Evolutionary conservation across 2,113 vertebrate species (phyloP), one percentile per base, ranked within the genome.

Genomic region (Rhabdomys dilectus): DNA sequence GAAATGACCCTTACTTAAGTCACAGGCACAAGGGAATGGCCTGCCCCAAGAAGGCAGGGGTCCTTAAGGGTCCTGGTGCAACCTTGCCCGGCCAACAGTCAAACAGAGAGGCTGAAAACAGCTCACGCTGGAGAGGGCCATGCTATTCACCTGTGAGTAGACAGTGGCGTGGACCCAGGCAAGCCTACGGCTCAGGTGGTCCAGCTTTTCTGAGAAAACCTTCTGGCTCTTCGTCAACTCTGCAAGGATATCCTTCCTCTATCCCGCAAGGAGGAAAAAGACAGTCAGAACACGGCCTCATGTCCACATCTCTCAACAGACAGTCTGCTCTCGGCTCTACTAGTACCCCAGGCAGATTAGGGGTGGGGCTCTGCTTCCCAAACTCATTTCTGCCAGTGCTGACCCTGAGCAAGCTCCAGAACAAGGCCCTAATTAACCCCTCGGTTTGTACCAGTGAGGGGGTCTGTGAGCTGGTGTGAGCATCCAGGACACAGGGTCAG

Each of bases 131-230:
- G 80, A 29, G 29, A 10, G 7, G 48, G 87, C 56, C 31, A 7
- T 15, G 12, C 17, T 0, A 26, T 97, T 91, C 98, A 99, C 99
- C 99, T 99, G 99, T 96, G 99, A 99, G 98, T 99, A 99, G 97
- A 99, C 99, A n/a, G 99, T 99, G 97, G 99, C 99, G 0, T 99
- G 99, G 98, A 99, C 99, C 99, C 99, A 99, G 89, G 99, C 99
- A 21, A 99, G 99, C 53, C 99, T 99, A 34, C 99, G 98, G 97
- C 99, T 99, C 77, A 99, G 98, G 98, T 99, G 99, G 98, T 99
- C 99, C 89, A 99, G 98, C 97, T 99, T 99, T 98, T 99, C 99
- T 0, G 99, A 99, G 97, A 99, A 99, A 75, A 99, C 99, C 97
- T 99, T 99, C 97, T 99, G 99, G 97, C 99, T 99, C 97, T 99